phyloP scores from a whole-genome alignment of 2,797 vertebrate genomes.

The Crenuchus spilurus region DNA sequence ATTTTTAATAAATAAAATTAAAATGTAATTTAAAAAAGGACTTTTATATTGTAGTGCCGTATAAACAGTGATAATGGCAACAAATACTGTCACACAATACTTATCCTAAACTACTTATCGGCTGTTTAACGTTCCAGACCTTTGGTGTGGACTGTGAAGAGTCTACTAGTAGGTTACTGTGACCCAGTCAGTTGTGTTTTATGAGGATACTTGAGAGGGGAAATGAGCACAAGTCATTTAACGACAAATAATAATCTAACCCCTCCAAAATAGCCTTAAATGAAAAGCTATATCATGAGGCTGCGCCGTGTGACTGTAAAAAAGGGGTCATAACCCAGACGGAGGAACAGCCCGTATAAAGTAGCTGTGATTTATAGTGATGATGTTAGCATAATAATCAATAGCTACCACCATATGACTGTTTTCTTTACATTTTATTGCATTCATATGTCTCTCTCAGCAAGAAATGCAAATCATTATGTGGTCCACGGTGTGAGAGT shows the following conservation, averaged over 20 bases:
- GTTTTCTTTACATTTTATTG: conserved; percentile 42
- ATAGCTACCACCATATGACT: conserved; percentile 21
- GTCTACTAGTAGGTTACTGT: not conserved
- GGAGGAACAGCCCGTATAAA: not conserved
- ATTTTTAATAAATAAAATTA: too few relatives aligned
- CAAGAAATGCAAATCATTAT: conserved; percentile 27
- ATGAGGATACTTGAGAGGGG: not conserved
- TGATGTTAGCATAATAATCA: conserved; percentile 5
- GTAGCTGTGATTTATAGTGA: conserved; percentile 18
- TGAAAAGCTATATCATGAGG: not conserved
- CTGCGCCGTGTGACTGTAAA: conserved; percentile 14
- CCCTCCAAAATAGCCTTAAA: not conserved
- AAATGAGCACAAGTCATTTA: not conserved
- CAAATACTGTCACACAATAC: not conserved
- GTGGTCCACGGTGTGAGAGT: conserved; percentile 5
- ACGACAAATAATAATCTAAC: not conserved
- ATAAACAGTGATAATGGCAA: not conserved
- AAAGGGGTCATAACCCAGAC: not conserved
- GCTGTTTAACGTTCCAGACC: not conserved
- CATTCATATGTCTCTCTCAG: conserved; percentile 22
- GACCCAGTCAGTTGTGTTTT: not conserved
- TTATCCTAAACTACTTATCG: too few relatives aligned
- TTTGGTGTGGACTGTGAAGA: not conserved
- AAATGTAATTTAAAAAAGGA: too few relatives aligned
- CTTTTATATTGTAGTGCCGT: too few relatives aligned